Evolutionary conservation across 2,113 vertebrate species (phyloP).

Genomic region (Gila orcuttii): DNA sequence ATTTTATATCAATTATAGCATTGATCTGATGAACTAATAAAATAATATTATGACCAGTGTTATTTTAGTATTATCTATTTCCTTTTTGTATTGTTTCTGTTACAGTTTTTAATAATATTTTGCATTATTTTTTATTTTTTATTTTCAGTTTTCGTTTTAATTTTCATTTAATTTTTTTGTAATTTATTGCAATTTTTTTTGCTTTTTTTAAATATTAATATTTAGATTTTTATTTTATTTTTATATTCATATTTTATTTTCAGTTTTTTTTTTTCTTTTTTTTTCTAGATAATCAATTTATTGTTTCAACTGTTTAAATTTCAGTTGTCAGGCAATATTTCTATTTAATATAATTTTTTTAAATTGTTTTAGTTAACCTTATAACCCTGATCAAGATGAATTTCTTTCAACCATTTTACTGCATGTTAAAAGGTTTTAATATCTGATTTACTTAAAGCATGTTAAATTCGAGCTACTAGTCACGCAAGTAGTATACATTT

Average conservation of each 20-base stretch:
- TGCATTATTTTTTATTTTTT: not conserved
- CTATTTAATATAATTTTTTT: no score
- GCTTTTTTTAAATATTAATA: not conserved
- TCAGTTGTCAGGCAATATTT: not conserved
- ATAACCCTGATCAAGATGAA: no score
- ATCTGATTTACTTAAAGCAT: not conserved
- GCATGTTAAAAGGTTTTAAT: not conserved
- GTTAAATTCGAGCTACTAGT: no score
- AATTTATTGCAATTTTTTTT: not conserved
- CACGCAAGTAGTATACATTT: not conserved
- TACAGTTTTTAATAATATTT: not conserved
- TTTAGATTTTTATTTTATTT: not conserved
- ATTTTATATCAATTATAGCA: not conserved
- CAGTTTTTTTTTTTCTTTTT: not conserved
- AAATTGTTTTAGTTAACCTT: no score
- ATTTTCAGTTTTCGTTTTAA: not conserved
- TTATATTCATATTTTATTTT: no score
- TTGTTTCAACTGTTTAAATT: not conserved
- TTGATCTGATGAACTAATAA: not conserved
- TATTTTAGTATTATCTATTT: not conserved
- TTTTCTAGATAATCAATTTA: not conserved
- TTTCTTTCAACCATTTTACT: not conserved
- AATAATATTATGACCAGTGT: not conserved
- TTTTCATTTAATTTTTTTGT: not conserved
- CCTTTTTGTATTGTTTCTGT: not conserved